Percentiles rank a stretch among this genome's conserved stretches.
Conservation (phyloP, 1,140 invertebrate species). For the Diachasma alloeum region DNA sequence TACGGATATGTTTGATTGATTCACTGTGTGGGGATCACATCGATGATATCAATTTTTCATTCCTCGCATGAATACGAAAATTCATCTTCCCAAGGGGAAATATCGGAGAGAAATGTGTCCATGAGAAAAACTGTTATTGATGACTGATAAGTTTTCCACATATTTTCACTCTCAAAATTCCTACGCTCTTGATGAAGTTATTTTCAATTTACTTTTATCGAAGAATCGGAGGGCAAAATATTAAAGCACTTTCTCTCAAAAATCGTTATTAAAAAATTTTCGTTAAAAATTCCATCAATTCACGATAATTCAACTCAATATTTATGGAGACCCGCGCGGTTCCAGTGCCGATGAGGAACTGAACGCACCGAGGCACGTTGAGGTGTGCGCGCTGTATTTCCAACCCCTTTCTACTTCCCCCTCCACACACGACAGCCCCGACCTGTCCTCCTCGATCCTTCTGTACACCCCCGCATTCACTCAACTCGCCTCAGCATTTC, state of each 20-base stretch:
- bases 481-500: slow-evolving; percentile 19
- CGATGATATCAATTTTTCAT: too few species aligned
- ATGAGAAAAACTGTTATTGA: too few species aligned
- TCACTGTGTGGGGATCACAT: too few species aligned
- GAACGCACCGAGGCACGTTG: slow-evolving; percentile 27
- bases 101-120: too few species aligned
- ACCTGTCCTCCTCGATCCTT: not conserved
- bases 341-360: slow-evolving; percentile 6
- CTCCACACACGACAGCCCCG: not conserved
- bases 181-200: too few species aligned
- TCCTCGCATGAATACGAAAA: too few species aligned
- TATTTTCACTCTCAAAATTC: too few species aligned
- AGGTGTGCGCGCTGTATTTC: slow-evolving; percentile 14
- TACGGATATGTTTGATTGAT: too few species aligned
- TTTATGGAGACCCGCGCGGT: slow-evolving; percentile 18
- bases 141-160: too few species aligned
- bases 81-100: too few species aligned
- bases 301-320: not conserved
- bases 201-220: too few species aligned
- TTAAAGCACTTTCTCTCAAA: not conserved
- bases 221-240: too few species aligned
- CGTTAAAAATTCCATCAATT: not conserved
- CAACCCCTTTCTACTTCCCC: slow-evolving; percentile 18
- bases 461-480: slow-evolving; percentile 29
- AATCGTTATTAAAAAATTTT: not conserved